Evolutionary conservation across 1,140 invertebrate genomes (phyloP), one percentile per base, ranked within the genome.

Genomic region (Cydia pomonella): DNA sequence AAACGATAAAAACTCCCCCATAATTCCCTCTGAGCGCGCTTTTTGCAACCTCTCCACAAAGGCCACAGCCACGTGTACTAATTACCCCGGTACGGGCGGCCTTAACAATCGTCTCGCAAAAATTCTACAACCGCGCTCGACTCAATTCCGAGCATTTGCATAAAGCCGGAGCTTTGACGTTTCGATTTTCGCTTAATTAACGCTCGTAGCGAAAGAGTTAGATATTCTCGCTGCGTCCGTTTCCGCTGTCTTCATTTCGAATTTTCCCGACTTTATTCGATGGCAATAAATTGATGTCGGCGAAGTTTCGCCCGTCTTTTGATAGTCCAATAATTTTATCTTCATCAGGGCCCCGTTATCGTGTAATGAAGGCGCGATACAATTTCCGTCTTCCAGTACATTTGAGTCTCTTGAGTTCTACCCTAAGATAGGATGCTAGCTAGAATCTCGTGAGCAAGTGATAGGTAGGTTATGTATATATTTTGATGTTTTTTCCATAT

Each of bases 181-280:
- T 88, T 88, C 86, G 87, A 91, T 91, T 90, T 89, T 88, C 86
- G 89, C 88, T 91, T 90, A 91, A 91, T 91, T 90, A 91, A 86
- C 88, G 84, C 85, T 83, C 84, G 82, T 81, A 76, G 85, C 72
- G 50, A 76, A 89, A 88, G 86, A 89, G 86, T 89, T 91, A 76
- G 82, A 82, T 79, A 84, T 74, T 76, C 77, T 69, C 74, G 75
- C 82, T 80, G 74, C 77, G 80, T 80, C 80, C 82, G 79, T 82
- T 84, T 80, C 80, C 80, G 80, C 77, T 78, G 77, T 81, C 84
- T 79, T 79, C 83, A 82, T 86, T 86, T 83, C 75, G 78, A 85
- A 85, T 87, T 89, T 84, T 76, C 79, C 75, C 75, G 80, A 84
- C 78, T 85, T 82, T 82, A 85, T 83, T 88, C 79, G 80, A 74